Percentiles rank a stretch among this genome's conserved stretches.
Conservation (phyloP, 1,140 invertebrate species). For the Drosophila arawakana region DNA sequence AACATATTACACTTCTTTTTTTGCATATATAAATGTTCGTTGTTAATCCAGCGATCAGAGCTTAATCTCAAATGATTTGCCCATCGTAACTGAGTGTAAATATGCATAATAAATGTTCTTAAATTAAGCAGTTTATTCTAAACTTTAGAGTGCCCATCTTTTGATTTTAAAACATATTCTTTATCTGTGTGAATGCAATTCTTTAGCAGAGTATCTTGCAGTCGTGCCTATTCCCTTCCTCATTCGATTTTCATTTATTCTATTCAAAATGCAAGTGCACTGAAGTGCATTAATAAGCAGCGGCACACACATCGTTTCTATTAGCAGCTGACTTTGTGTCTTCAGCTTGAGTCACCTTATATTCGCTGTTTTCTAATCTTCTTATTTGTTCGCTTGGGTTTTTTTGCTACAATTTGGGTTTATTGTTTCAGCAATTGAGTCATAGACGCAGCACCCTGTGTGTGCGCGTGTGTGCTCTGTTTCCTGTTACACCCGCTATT, state of each 20-base stretch:
- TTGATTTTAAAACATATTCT: no score
- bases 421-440: slow-evolving; percentile 27
- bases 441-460: slow-evolving; percentile 11
- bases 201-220: neutral
- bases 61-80: neutral
- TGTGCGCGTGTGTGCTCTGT: neutral
- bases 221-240: neutral
- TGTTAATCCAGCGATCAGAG: no score
- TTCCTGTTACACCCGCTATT: slow-evolving; percentile 16
- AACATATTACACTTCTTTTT: no score
- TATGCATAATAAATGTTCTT: no score
- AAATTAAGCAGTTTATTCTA: no score
- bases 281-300: slow-evolving; percentile 16
- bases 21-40: no score
- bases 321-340: neutral
- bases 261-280: neutral
- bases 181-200: no score
- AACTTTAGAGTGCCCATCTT: neutral
- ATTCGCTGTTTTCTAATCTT: neutral
- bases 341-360: slow-evolving; percentile 8
- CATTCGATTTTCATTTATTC: no score
- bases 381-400: neutral
- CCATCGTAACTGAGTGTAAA: no score
- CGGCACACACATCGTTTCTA: neutral
- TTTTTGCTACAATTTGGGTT: slow-evolving; percentile 2